Evolutionary conservation across 1,140 invertebrate species (phyloP).

Genomic region (Panagrolaimus sp.): DNA sequence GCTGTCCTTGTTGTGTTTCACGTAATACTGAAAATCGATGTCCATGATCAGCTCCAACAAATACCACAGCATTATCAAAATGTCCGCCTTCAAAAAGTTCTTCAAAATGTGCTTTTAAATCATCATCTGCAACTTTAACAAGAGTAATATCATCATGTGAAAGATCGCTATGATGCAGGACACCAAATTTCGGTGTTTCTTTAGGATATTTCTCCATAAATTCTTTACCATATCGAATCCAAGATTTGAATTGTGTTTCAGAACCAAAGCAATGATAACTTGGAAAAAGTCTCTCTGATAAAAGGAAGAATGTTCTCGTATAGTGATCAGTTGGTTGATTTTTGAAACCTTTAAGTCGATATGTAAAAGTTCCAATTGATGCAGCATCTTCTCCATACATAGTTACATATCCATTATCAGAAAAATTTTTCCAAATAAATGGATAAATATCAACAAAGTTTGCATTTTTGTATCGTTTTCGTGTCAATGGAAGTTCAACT

Average conservation of each 20-base stretch:
- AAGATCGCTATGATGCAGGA: conserved; percentile 80
- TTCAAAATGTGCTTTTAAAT: conserved; percentile 65
- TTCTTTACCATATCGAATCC: conserved; percentile 67
- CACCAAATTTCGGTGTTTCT: conserved; percentile 71
- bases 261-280: conserved; percentile 49
- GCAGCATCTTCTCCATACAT: conserved; percentile 80
- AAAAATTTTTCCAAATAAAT: conserved; percentile 58
- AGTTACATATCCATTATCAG: conserved; percentile 67
- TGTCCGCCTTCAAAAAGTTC: conserved; percentile 58
- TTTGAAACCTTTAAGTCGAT: conserved; percentile 72
- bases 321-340: conserved; percentile 81
- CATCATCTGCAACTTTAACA: conserved; percentile 69
- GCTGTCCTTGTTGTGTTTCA: conserved; percentile 70
- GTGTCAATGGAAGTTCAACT: conserved; percentile 67
- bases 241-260: conserved; percentile 60
- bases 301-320: conserved; percentile 73
- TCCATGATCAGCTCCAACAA: conserved; percentile 46
- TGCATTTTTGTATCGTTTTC: conserved; percentile 69
- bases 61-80: conserved; percentile 72
- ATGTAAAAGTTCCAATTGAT: conserved; percentile 62
- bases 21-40: conserved; percentile 68
- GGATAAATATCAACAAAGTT: conserved; percentile 70
- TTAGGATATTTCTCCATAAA: conserved; percentile 65
- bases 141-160: conserved; percentile 78
- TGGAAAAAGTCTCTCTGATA: conserved; percentile 67